Base-by-base conservation (phyloP, 1,140 invertebrate genomes). In the Papilio helenus region DNA sequence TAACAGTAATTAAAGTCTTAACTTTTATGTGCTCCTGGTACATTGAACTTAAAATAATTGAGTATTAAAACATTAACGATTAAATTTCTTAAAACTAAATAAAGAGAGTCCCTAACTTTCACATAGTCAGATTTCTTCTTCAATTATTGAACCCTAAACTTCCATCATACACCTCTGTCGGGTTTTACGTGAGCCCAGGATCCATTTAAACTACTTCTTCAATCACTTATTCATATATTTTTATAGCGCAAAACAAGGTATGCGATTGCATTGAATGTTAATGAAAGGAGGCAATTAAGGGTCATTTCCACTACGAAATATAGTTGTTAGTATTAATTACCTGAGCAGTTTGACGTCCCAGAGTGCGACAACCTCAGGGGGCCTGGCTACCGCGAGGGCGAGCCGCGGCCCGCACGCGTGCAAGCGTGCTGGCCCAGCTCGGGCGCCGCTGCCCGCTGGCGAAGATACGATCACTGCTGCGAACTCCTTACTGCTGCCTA, bases 321-420 rank as follows among this genome's bases (percentile, higher is more conserved):
- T 16, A 58, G 46, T 72, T 61, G 12, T n/a, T n/a, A n/a, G n/a
- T 29, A 72, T 26, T 46, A 76, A 87, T 81, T 81, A 94, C 93
- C 93, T 90, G 72, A 94, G 82, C 12, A 94, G 51, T 58, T 94
- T 94, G 80, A 94, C 89, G 79, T 94, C 91, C 93, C 93, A 94
- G 34, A 94, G 82, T 2, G 93, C 89, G 55, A 92, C 81, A 18
- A 94, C 91, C 76, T 93, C 91, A 9, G 93, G 93, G 0, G 93
- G 93, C 5, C 92, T 72, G 12, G 88, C 84, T 5, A 85, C 89
- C 78, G 91, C 92, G 26, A 93, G 86, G 0, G 93, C 93, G 0
- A 94, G 81, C 16, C 90, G 76, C 0, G 93, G 89, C 0, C 92
- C 93, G 71, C 92, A 93, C 0, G 91, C 93, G 83, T 94, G 93